Evolutionary conservation across 1,140 invertebrate species (phyloP).

Genomic region (Proctacanthus coquilletti): DNA sequence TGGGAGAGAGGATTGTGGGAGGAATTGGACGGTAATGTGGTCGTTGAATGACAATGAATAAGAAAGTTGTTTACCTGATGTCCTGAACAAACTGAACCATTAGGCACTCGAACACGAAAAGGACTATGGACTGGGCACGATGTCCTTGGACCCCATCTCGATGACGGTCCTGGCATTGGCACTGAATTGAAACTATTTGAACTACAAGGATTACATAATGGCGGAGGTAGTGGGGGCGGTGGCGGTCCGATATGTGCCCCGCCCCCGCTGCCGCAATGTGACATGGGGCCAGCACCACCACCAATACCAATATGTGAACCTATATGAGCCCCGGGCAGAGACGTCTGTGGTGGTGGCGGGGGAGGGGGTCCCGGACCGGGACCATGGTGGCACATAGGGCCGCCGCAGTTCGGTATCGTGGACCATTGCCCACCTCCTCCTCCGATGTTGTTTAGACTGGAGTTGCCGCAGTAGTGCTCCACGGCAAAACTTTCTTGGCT

Average conservation of each 20-base stretch:
- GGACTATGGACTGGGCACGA: constrained; percentile 46
- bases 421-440: constrained; percentile 18
- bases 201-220: constrained; percentile 29
- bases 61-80: constrained; percentile 30
- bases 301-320: constrained; percentile 15
- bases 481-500: constrained; percentile 33
- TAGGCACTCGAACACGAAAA: constrained; percentile 40
- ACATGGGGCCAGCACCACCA: neutral
- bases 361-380: constrained; percentile 6
- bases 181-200: constrained; percentile 17
- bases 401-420: constrained; percentile 10
- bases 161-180: constrained; percentile 11
- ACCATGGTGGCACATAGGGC: constrained; percentile 10
- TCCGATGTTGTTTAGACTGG: constrained; percentile 10
- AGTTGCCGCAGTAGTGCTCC: constrained; percentile 30
- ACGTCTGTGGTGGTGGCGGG: constrained; percentile 21
- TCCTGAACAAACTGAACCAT: constrained; percentile 34
- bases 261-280: constrained; percentile 15
- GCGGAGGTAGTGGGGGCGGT: constrained; percentile 20
- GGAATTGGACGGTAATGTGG: too few species aligned
- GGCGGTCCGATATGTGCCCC: constrained; percentile 15
- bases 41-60: too few species aligned
- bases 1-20: too few species aligned
- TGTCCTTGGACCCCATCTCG: constrained; percentile 29
- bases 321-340: constrained; percentile 23